A percentile compares a stretch with the other conserved stretches of the same genome.
phyloP scores from a whole-genome alignment of 2,113 vertebrate species.

The Macquaria ambigua region DNA sequence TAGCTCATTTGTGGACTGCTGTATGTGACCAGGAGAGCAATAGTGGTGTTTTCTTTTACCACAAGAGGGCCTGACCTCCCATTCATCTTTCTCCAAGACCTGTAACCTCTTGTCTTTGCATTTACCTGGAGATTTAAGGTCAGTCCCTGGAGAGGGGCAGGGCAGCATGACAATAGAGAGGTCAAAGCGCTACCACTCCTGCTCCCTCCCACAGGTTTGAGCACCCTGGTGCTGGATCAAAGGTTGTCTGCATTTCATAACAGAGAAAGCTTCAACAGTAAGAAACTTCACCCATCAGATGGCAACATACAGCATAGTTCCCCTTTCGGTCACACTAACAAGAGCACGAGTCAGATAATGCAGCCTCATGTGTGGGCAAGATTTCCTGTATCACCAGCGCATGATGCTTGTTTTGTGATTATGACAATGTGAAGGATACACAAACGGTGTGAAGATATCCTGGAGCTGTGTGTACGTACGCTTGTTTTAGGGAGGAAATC shows the following conservation, averaged over 20 bases:
- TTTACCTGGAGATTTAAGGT: slow-evolving; percentile 59
- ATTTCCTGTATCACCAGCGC: slow-evolving; percentile 16
- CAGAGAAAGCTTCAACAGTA: slow-evolving; percentile 6
- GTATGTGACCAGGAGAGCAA: slow-evolving; percentile 26
- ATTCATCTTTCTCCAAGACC: slow-evolving; percentile 48
- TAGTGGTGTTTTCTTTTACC: not conserved
- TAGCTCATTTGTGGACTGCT: slow-evolving; percentile 25
- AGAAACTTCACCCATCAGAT: slow-evolving; percentile 5
- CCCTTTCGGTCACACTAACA: slow-evolving; percentile 24
- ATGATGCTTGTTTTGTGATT: slow-evolving; percentile 28
- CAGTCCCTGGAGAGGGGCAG: slow-evolving; percentile 17
- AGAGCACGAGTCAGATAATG: slow-evolving; percentile 42
- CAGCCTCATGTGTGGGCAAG: slow-evolving; percentile 24
- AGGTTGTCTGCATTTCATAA: slow-evolving; percentile 39
- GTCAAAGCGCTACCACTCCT: not conserved
- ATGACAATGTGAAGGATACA: slow-evolving; percentile 14
- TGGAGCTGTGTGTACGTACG: slow-evolving; percentile 1
- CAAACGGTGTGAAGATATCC: slow-evolving; percentile 20
- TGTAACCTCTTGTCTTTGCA: slow-evolving; percentile 41
- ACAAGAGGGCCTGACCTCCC: not conserved
- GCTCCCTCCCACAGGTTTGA: slow-evolving; percentile 50
- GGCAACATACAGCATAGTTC: slow-evolving; percentile 19
- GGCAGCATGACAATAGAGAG: slow-evolving; percentile 54
- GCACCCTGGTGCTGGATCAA: slow-evolving; percentile 40
- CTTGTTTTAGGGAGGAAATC: slow-evolving; percentile 34